Base-by-base conservation (phyloP, 37 sponge, comb jelly and placozoan genomes). In the Chondrosia reniformis region DNA sequence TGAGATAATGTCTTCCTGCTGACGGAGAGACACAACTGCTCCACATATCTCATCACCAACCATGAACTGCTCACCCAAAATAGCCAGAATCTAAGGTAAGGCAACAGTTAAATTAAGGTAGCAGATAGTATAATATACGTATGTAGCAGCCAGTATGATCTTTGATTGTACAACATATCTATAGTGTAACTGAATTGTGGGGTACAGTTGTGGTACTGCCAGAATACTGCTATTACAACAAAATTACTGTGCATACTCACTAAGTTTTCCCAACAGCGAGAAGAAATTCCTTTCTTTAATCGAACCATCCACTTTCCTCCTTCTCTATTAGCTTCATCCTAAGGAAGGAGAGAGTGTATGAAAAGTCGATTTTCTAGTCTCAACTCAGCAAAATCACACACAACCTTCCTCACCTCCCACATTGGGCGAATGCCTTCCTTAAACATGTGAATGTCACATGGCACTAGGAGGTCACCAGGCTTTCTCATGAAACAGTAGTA, bases 31-130 rank as follows among this genome's bases (percentile, higher is more conserved):
- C 3, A 96, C 81, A 37, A 93, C 94, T 61, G 91, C 97, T 44
- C 97, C 97, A 77, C 97, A 96, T 38, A 96, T 85, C 85, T 96
- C 97, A 84, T 93, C 81, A 4, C 97, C 97, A 74, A 96, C 97
- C 82, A 93, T 90, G 63, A 96, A 96, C 88, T 96, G 97, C 64
- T 96, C 97, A 17, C 97, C 97, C 54, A 93, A 65, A 10, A 92
- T 89, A 27, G 93, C 93, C 58, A 92, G 79, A 28, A 95, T 45
- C 92, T 92, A 63, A 6, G 12, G 39, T 30, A 15, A 71, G 2
- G 33, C 25, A 67, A 31, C 4, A 78, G 7, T 41, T 31, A 61
- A 19, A 49, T 49, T 15, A 49, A 10, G 15, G 15, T 49, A 49
- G 15, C 52, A 49, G 4, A 59, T 59, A 59, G 7, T 59, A 59